These are phyloP conservation scores for Austrofundulus limnaeus DNA, from an alignment of 2,113 vertebrate species.

Conservation along the genomic window DNA sequence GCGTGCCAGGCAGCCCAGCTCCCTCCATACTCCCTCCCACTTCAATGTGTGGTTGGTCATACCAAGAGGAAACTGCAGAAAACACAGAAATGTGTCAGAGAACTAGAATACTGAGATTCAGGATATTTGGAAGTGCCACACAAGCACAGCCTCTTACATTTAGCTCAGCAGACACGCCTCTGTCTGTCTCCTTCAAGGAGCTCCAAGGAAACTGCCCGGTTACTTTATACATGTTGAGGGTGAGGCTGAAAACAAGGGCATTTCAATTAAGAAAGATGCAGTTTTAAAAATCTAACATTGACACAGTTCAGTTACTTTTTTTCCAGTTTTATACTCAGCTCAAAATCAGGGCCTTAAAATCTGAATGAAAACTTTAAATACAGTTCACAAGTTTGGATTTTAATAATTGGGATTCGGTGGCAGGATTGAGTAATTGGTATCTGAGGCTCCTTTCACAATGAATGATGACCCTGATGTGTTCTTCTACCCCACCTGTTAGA, in stretches of 20 bases:
- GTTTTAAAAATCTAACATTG: no score
- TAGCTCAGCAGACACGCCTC: constrained; percentile 88
- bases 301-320: no score
- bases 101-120: neutral
- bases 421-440: no score
- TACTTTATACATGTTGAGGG: constrained; percentile 93
- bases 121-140: neutral
- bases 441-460: no score
- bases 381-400: no score
- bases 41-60: constrained; percentile 89
- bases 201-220: constrained; percentile 98
- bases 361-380: no score
- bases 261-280: no score
- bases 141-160: constrained; percentile 76
- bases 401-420: no score
- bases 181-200: constrained; percentile 93
- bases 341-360: no score
- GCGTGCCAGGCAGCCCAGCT: constrained; percentile 91
- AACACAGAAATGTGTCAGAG: neutral
- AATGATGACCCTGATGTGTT: no score
- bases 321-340: no score
- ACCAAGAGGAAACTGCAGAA: constrained; percentile 87
- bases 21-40: constrained; percentile 96
- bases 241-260: constrained; percentile 80
- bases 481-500: no score